Base-by-base conservation (phyloP, 2,113 vertebrate species). In the Lepus europaeus region DNA sequence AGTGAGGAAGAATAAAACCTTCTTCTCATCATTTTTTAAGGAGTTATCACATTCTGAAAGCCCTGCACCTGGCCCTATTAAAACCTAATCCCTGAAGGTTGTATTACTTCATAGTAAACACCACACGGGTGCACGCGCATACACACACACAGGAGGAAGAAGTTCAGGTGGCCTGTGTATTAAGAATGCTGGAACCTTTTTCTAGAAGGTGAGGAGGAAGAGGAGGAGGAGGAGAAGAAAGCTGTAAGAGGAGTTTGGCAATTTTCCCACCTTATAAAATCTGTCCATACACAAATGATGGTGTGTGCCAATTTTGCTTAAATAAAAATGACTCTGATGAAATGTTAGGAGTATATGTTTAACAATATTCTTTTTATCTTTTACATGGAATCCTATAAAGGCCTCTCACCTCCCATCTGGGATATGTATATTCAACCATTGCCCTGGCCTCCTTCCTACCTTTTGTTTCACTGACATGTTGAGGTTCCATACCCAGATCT, bases 191-290 rank as follows among this genome's bases (percentile, higher is more conserved):
- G 97, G 95, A 96, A 97, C 90, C 95, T 97, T 96, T 93, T 97
- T 95, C 77, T 97, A 91, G 88, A 95, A 96, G 96, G 86, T 97
- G 92, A 98, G 96, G 97, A 97, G 95, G n/a, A 17, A 17, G 49
- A 31, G 29, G 51, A 76, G 29, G 4, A 25, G 14, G 27, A 51
- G 45, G 9, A 91, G 95, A 78, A 96, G 93, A 66, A 94, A 79
- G 92, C 77, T 96, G 70, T 94, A 97, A 90, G 78, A 96, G 90
- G 87, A 97, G 97, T 93, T 95, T 97, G 97, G 96, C 95, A 98
- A 95, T 73, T 59, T 96, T 80, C 90, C 86, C 89, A 82, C 3
- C 0, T 85, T 97, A 95, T 97, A 97, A 98, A 98, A 85, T 94
- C 78, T 82, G 66, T 96, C 96, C 95, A 97, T 95, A 97, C 93